phyloP scores from a whole-genome alignment of 2,113 vertebrate genomes.

The Prionailurus bengalensis region DNA sequence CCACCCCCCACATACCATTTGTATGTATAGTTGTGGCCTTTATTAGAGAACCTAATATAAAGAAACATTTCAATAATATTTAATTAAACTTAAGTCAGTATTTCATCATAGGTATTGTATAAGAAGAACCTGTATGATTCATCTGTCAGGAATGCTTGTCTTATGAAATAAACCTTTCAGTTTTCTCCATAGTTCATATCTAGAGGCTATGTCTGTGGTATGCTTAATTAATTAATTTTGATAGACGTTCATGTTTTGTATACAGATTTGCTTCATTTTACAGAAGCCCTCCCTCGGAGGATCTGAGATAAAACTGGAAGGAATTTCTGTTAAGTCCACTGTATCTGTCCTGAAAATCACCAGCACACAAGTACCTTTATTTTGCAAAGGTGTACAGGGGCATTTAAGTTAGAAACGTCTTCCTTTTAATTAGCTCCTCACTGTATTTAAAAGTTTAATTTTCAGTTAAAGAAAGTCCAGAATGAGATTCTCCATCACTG shows the following conservation, averaged over 20 bases:
- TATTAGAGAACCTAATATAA: neutral
- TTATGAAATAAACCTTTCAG: neutral
- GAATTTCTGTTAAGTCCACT: neutral
- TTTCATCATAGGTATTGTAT: neutral
- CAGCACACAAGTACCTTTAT: neutral
- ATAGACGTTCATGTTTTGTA: neutral
- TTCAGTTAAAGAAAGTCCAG: neutral
- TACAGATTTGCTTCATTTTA: neutral
- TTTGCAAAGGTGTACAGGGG: neutral
- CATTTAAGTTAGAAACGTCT: neutral
- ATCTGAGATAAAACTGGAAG: neutral
- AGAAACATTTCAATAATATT: neutral
- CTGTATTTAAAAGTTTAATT: neutral
- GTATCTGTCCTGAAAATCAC: neutral
- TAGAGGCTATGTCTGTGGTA: neutral
- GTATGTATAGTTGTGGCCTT: slow-evolving; percentile 14
- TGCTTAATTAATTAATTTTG: slow-evolving; percentile 10
- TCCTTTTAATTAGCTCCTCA: neutral
- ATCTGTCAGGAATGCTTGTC: neutral
- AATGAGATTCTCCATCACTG: neutral
- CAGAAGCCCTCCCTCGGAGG: neutral
- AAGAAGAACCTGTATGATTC: neutral
- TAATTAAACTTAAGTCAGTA: neutral
- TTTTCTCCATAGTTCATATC: neutral
- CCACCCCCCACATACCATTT: neutral